Base-by-base conservation (phyloP, 1,140 invertebrate species). In the Neelides sp. region DNA sequence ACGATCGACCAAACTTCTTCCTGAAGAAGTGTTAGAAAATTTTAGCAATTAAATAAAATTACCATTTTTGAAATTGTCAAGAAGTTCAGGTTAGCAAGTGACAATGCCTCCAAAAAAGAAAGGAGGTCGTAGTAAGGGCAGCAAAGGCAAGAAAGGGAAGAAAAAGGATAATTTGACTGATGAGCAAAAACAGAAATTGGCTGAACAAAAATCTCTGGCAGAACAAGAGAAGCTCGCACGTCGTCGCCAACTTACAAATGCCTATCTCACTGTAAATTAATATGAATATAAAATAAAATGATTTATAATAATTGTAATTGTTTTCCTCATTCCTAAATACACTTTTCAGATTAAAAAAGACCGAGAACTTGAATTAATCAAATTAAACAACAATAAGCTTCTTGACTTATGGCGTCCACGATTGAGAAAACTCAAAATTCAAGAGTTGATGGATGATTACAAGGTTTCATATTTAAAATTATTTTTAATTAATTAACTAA, bases 401-500 rank as follows among this genome's bases (percentile, higher is more conserved):
- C 37, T 61, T 2, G 59, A 61, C 35, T 36, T 61, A 13, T 61
- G 59, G 59, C 52, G 59, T n/a, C 59, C 59, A 12, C 44, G 45
- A 2, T 30, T 61, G 5, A 24, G 59, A 17, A 61, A 57, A 39
- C 39, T 54, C 3, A 61, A 57, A 26, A 57, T 47, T 39, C 27
- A 57, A 5, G 59, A 61, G 32, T 32, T 57, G n/a, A 23, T 61
- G 28, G 52, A 54, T 5, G 59, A 61, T 36, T 57, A 45, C 39
- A 47, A 57, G 40, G 58, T 55, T 15, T 10, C 20, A 32, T 3
- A 15, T 20, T 10, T 17, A 45, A 15, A 10, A 44, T 13, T 28
- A 7, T 23, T 28, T 27, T 27, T 35, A 23, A n/a, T 7, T 4
- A 8, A 36, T 47, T 13, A 12, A 35, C 13, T n/a, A 37, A 34